phyloP scores from a whole-genome alignment of 2,888 invertebrate species.

The Bombylius major region DNA sequence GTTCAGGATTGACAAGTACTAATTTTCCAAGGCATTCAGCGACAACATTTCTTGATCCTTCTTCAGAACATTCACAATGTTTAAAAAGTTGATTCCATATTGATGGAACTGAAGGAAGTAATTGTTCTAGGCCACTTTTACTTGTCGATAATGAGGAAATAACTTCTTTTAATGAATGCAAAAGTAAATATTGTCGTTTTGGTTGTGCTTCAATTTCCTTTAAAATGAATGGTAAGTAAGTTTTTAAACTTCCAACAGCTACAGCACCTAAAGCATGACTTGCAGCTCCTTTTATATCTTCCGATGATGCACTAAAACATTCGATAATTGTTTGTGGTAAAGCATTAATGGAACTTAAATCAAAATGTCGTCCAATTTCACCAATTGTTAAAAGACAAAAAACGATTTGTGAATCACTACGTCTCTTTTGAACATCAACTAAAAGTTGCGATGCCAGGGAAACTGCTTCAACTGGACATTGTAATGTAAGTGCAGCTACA shows the following conservation, averaged over 20 bases:
- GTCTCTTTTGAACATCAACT: constrained; percentile 56
- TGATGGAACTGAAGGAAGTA: constrained; percentile 69
- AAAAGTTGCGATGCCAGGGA: constrained; percentile 53
- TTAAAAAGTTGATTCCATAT: constrained; percentile 89
- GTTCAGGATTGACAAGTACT: constrained; percentile 82
- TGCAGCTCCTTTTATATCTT: constrained; percentile 95
- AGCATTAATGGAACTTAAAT: constrained; percentile 62
- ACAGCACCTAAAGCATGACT: constrained; percentile 94
- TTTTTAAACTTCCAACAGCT: constrained; percentile 86
- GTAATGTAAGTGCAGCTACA: constrained; percentile 83
- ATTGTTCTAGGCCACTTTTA: constrained; percentile 57
- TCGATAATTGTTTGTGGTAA: constrained; percentile 68
- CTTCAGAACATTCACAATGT: constrained; percentile 93
- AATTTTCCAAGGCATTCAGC: constrained; percentile 96
- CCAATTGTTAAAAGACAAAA: constrained; percentile 92
- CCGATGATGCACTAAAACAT: constrained; percentile 82
- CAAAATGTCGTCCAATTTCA: constrained; percentile 89
- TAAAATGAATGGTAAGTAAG: constrained; percentile 88
- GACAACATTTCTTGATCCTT: constrained; percentile 96
- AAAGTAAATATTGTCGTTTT: constrained; percentile 84
- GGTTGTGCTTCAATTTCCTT: constrained; percentile 89
- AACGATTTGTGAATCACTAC: constrained; percentile 70
- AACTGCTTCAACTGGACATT: constrained; percentile 57
- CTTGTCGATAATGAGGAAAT: constrained; percentile 72
- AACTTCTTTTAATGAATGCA: constrained; percentile 96